Evolutionary conservation across 2,113 vertebrate species (phyloP), one percentile per base, ranked within the genome.

Genomic region (Pteruthius melanotis): DNA sequence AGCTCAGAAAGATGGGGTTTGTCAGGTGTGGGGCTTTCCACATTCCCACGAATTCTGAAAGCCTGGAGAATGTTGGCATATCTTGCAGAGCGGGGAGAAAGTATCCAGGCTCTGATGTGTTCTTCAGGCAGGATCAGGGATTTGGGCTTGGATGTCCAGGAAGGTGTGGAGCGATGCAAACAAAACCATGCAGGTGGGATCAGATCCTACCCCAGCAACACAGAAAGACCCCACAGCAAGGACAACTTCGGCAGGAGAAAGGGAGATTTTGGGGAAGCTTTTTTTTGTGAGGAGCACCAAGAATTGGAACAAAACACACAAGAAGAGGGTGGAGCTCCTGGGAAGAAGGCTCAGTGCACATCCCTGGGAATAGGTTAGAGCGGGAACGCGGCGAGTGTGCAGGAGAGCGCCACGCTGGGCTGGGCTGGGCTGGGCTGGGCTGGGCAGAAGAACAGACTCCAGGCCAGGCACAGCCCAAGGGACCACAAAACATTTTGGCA

Each of bases 401-500:
- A 9, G 60, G 60, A n/a, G 2, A n/a, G n/a, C n/a, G n/a, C n/a
- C n/a, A n/a, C n/a, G 0, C 49, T 50, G 87, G 72, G 24, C 59
- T 70, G 68, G 83, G 0, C 49, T 50, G 87, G 72, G 24, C 59
- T 70, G 68, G 83, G 59, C 75, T 24, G 76, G 72, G 52, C 39
- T 70, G 74, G 83, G 88, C 79, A 94, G 76, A 49, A 42, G 54
- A 7, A 3, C 44, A 49, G 59, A 70, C 59, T 44, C 83, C 92
- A 69, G 60, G 63, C 76, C 81, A 96, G 60, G 80, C 72, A 1
- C 10, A 1, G 77, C 93, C 75, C 86, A 37, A 66, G 91, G 89
- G 93, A 85, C 30, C 86, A 63, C 71, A 39, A 88, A 90, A 71
- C 47, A 7, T 93, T 94, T 89, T 95, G 94, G 94, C 94, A 94